Base-by-base conservation (phyloP, 1,140 invertebrate genomes). In the Maconellicoccus hirsutus region DNA sequence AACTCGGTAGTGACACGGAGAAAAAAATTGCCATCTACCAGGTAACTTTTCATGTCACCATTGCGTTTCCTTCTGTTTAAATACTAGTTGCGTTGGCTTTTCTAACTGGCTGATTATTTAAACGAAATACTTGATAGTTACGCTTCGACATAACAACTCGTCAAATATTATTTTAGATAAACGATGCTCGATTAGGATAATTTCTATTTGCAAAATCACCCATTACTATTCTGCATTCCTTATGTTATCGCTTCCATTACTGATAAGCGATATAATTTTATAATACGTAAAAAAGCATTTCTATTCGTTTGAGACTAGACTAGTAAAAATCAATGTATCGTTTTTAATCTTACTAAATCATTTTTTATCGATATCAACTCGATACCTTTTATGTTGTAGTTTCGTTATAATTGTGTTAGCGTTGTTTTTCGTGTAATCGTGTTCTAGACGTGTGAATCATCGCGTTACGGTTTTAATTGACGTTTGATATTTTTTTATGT, bases 401-500 rank as follows among this genome's bases (percentile, higher is more conserved):
- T n/a, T n/a, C n/a, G n/a, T n/a, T n/a, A n/a, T n/a, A n/a, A n/a
- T n/a, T n/a, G n/a, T n/a, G n/a, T n/a, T n/a, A n/a, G n/a, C 14
- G 33, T 38, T 38, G 6, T 38, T 7, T 38, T 38, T 38, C 33
- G 42, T 52, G 42, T 52, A 19, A 16, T 52, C 3, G 42, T 52
- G 42, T 52, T 52, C 16, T 16, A 52, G 16, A 16, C 42, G 29
- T 33, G 29, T 12, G 29, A 52, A 52, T 19, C 42, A 19, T 16
- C n/a, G 42, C n/a, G n/a, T 52, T 33, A 52, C n/a, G 6, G n/a
- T 33, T 3, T 33, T 33, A 52, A 19, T 66, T 61, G 59, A 10
- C 10, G 7, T 66, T 66, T 26, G 26, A 70, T 14, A 70, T 59
- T 22, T 10, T 73, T 75, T 72, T 71, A 70, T 78, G 77, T 63